Base-by-base conservation (phyloP, 2,113 vertebrate genomes). In the Pygoscelis adeliae region DNA sequence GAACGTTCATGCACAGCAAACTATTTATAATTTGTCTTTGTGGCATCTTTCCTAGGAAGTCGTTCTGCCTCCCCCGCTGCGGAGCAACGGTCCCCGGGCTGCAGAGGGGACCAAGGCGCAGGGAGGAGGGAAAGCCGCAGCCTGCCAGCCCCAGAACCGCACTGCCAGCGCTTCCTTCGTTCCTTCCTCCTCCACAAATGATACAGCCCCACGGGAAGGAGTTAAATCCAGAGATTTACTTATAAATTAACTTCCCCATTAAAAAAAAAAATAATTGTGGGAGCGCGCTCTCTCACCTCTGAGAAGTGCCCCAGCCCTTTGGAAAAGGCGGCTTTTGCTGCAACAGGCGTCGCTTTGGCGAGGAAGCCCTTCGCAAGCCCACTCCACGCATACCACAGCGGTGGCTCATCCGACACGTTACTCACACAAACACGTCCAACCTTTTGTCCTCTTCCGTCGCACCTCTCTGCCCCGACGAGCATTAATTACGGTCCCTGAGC, bases 291-390 rank as follows among this genome's bases (percentile, higher is more conserved):
- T 16, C 65, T 34, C 34, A 17, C 38, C 32, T 46, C 76, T 0
- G 11, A 25, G 63, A 22, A 25, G 10, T 0, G 15, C 50, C 67
- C 14, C 34, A 27, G 40, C n/a, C 40, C 59, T 29, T 18, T 2
- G 46, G 46, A 13, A 74, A 26, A 46, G 6, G n/a, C 1, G 6
- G 22, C 11, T 53, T 8, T 5, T 4, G 25, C 42, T 4, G 10
- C 32, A 9, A 6, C 7, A 30, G 71, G 40, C 15, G 1, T 5
- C 3, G 3, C 30, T n/a, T 17, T 0, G 4, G 12, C 2, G 3
- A 29, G 63, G 82, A 42, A 71, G 13, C 44, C 30, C 66, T 18
- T 40, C 1, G 3, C 38, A 34, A 50, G 17, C 6, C 23, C n/a
- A 6, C 65, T 18, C 23, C 58, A 4, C 20, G 0, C 74, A 17